Evolutionary conservation across 2,888 invertebrate species (phyloP).

Genomic region (Hydropsyche betteni): DNA sequence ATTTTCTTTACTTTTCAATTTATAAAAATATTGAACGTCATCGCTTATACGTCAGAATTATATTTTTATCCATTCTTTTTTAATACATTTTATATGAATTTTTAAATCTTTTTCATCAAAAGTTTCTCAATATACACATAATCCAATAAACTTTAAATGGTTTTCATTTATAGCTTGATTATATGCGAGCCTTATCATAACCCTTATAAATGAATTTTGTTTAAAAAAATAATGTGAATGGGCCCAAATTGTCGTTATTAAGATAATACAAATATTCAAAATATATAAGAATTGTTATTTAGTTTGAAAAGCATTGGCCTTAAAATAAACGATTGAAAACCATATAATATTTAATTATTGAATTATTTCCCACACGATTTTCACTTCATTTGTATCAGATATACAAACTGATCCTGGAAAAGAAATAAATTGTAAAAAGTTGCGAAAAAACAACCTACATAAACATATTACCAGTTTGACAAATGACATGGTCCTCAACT

Average conservation of each 20-base stretch:
- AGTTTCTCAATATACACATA: too few relatives aligned
- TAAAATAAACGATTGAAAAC: conserved; percentile 41
- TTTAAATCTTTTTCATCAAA: too few relatives aligned
- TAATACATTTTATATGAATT: too few relatives aligned
- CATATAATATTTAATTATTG: not conserved
- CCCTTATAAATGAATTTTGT: too few relatives aligned
- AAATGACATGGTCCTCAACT: conserved; percentile 19
- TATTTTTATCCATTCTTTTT: too few relatives aligned
- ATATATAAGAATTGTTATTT: conserved; percentile 36
- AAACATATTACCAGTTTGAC: conserved; percentile 26
- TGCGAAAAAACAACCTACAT: not conserved
- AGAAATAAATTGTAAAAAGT: not conserved
- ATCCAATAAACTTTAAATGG: too few relatives aligned
- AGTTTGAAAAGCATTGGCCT: conserved; percentile 44
- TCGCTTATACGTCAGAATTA: too few relatives aligned
- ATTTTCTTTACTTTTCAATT: too few relatives aligned
- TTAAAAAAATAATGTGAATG: conserved; percentile 29
- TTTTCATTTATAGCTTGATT: too few relatives aligned
- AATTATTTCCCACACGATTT: not conserved
- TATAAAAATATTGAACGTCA: too few relatives aligned
- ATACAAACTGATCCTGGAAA: not conserved
- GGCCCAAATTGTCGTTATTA: conserved; percentile 43
- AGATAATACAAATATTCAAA: conserved; percentile 38
- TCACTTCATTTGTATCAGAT: not conserved
- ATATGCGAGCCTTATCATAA: too few relatives aligned